Conservation (phyloP, 1,140 invertebrate genomes). For the Triops cancriformis region DNA sequence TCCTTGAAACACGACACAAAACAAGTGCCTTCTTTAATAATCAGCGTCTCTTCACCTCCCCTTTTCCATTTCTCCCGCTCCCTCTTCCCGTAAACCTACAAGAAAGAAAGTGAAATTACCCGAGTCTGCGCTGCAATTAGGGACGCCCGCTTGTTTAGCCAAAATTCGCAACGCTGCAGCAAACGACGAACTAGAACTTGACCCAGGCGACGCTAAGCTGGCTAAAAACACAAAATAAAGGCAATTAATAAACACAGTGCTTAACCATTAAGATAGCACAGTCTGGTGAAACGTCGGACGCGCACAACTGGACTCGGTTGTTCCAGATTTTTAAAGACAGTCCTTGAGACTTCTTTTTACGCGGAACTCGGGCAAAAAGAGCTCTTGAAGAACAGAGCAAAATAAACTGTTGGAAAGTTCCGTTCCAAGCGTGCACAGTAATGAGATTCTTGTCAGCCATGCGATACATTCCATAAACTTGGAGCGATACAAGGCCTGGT, state of each 20-base stretch:
- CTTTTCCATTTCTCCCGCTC: background rate
- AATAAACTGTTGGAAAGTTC: no score
- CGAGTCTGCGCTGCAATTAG: conserved; percentile 25
- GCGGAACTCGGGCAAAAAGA: no score
- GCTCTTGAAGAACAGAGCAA: no score
- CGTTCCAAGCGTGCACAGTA: no score
- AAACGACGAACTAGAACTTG: conserved; percentile 49
- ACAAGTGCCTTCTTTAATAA: conserved; percentile 1
- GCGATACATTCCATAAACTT: no score
- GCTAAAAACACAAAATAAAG: conserved; percentile 6
- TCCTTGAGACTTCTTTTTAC: no score
- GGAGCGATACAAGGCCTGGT: background rate
- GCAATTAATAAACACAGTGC: background rate
- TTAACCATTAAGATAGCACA: background rate
- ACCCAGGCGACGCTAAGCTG: conserved; percentile 29
- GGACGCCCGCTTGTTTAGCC: conserved; percentile 62
- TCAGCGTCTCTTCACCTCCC: background rate
- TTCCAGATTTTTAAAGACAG: no score
- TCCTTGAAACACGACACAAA: background rate
- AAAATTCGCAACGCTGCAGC: conserved; percentile 68
- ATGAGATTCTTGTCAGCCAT: no score
- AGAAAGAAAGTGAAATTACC: background rate
- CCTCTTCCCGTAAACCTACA: background rate
- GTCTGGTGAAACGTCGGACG: background rate
- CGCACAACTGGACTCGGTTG: background rate